A percentile compares a stretch with the other conserved stretches of the same genome.
Conservation (phyloP, 2,113 vertebrate genomes). For the Mormyrus iriodes region DNA sequence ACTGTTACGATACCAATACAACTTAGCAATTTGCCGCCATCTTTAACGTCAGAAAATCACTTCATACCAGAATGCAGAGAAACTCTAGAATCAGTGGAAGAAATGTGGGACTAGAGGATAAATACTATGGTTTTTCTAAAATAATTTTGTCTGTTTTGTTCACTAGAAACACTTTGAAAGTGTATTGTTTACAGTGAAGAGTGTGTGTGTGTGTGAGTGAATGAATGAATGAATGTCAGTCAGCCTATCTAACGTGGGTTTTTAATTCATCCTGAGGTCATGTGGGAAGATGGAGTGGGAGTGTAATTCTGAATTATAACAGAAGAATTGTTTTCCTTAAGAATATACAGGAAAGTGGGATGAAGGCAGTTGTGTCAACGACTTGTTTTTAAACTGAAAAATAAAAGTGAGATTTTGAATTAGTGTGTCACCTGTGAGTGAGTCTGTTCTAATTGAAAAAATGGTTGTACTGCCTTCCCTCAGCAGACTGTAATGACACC, state of each 20-base stretch:
- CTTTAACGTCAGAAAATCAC: background rate
- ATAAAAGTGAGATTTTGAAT: slow-evolving; percentile 8
- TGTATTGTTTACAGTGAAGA: slow-evolving; percentile 64
- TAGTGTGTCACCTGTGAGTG: background rate
- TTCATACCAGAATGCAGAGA: background rate
- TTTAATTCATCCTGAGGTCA: slow-evolving; percentile 22
- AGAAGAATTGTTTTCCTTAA: background rate
- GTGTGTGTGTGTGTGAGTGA: slow-evolving; percentile 2
- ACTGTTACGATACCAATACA: background rate
- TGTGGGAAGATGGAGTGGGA: slow-evolving; percentile 37
- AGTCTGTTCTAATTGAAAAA: background rate
- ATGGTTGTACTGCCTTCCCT: background rate
- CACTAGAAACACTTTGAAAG: slow-evolving; percentile 50
- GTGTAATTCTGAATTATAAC: slow-evolving; percentile 30
- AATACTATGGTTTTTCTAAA: background rate
- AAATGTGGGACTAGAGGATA: background rate
- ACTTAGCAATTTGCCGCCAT: background rate
- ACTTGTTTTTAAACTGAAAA: background rate
- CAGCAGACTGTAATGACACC: background rate
- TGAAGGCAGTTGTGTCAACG: background rate
- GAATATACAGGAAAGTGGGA: background rate
- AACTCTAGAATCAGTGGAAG: background rate
- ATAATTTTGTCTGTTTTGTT: slow-evolving; percentile 43
- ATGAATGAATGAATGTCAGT: slow-evolving; percentile 11
- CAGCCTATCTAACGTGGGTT: slow-evolving; percentile 15